Conservation (phyloP, 2,113 vertebrate species). For the Hemicordylus capensis region DNA sequence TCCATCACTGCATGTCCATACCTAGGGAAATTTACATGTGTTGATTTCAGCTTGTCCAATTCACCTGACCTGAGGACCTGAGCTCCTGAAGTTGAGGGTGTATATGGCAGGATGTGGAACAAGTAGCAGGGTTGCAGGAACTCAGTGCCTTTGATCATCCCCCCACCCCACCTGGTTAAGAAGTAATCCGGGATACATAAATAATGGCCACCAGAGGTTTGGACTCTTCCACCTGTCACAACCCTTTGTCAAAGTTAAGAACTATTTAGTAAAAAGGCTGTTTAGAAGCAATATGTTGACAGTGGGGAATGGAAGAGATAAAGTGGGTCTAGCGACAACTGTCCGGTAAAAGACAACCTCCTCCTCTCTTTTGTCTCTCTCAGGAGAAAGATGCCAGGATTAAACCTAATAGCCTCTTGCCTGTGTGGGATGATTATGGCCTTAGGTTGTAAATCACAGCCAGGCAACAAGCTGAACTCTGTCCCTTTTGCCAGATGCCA, state of each 20-base stretch:
- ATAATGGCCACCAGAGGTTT: not conserved
- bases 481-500: not conserved
- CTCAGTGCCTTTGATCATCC: not conserved
- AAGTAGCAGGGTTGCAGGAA: not conserved
- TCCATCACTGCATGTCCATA: not conserved
- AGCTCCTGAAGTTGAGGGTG: not conserved
- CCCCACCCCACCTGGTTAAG: not conserved
- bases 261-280: not conserved
- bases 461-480: slow-evolving; percentile 1
- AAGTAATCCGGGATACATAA: not conserved
- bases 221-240: not conserved
- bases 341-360: slow-evolving; percentile 10
- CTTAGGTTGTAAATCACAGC: slow-evolving; percentile 16
- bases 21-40: not conserved
- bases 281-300: not conserved
- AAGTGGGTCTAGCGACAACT: not conserved
- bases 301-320: not conserved
- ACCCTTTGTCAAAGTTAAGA: not conserved
- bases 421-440: not conserved
- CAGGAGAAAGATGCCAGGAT: not conserved
- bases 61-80: not conserved
- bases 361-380: not conserved
- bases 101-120: not conserved
- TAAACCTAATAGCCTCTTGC: not conserved
- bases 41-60: not conserved